Conservation (phyloP, 2,113 vertebrate genomes). For the Gallinago media region DNA sequence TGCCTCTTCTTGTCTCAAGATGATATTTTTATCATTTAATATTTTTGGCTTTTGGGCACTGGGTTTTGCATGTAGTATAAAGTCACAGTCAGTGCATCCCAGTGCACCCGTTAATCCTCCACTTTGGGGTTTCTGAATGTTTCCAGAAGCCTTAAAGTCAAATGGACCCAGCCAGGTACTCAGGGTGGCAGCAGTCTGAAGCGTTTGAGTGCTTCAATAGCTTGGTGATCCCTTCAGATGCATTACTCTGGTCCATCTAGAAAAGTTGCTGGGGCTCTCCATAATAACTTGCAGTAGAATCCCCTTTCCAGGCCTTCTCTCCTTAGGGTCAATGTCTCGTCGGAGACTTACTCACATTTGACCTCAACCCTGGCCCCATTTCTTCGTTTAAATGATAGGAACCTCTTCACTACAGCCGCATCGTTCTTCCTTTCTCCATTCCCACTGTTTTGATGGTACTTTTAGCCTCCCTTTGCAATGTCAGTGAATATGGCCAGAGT, state of each 20-base stretch:
- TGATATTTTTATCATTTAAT: not conserved
- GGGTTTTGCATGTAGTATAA: not conserved
- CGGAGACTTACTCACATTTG: not conserved
- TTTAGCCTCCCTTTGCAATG: slow-evolving; percentile 21
- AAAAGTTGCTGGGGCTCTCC: not conserved
- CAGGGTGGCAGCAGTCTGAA: not conserved
- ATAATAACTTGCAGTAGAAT: not conserved
- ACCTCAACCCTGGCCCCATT: not conserved
- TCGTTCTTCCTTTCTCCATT: not conserved
- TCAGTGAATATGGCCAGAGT: not conserved
- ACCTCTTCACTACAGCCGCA: not conserved
- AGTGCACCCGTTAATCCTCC: not conserved
- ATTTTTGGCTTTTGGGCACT: not conserved
- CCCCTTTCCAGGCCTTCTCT: not conserved
- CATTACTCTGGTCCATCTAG: not conserved
- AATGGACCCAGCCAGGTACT: not conserved
- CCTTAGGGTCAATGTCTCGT: not conserved
- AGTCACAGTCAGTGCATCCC: not conserved
- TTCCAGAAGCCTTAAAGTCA: not conserved
- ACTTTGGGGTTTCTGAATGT: not conserved
- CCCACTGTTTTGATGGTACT: not conserved
- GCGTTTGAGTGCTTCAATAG: not conserved
- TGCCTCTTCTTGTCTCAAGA: not conserved
- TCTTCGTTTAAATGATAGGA: not conserved
- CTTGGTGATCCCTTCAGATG: not conserved